Percentiles rank a stretch among this genome's conserved stretches.
Evolutionary conservation across 2,113 vertebrate species (phyloP).

Genomic region (Apteryx owenii): DNA sequence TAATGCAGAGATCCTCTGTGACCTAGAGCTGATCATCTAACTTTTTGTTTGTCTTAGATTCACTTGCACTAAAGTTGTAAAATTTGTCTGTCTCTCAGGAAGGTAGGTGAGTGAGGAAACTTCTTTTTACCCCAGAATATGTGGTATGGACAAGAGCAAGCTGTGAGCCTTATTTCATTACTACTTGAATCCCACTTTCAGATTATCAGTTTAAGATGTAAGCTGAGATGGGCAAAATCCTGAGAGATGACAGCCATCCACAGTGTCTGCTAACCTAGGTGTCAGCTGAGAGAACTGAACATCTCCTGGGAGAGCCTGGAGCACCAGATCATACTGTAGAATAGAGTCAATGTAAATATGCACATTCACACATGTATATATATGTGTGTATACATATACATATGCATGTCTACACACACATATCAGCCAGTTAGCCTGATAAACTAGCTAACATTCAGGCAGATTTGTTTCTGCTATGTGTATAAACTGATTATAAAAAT

Average conservation of each 20-base stretch:
- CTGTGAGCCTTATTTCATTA: background rate
- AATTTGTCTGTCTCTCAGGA: background rate
- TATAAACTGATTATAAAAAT: background rate
- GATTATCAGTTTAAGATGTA: background rate
- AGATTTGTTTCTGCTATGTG: background rate
- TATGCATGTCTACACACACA: rapidly evolving
- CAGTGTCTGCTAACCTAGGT: background rate
- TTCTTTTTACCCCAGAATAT: background rate
- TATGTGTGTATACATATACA: background rate
- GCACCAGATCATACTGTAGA: background rate
- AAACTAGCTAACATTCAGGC: background rate
- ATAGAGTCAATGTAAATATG: background rate
- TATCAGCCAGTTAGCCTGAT: background rate
- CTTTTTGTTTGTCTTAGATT: background rate
- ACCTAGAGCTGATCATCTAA: background rate
- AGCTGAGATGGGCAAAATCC: background rate
- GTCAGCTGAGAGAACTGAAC: background rate
- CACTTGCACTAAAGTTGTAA: background rate
- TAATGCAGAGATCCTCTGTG: background rate
- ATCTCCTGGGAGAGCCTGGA: background rate
- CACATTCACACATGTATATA: background rate
- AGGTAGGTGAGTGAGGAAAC: background rate
- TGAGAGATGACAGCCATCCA: background rate
- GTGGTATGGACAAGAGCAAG: background rate
- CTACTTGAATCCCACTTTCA: background rate